Evolutionary conservation across 2,888 invertebrate species (phyloP).

Genomic region (Gastracanthus pulcherrimus): DNA sequence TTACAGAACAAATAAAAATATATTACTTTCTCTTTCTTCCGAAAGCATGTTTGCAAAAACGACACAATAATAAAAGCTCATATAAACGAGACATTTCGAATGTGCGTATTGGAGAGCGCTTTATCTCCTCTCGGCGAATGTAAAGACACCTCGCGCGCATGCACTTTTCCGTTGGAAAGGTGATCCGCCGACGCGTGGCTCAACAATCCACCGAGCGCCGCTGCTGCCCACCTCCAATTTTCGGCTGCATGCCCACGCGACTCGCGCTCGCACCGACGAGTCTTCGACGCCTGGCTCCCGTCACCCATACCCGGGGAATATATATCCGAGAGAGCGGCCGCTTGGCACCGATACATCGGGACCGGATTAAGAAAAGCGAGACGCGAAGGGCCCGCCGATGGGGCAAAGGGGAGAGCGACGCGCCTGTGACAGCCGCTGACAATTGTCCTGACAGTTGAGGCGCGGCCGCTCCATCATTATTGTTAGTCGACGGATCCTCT

Average conservation of each 20-base stretch:
- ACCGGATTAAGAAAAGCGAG: conserved; percentile 46
- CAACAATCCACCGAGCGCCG: not conserved
- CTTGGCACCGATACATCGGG: conserved; percentile 38
- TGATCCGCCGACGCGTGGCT: not conserved
- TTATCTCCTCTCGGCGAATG: not conserved
- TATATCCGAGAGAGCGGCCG: not conserved
- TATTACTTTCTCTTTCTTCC: too few relatives aligned
- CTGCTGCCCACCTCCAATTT: conserved; percentile 17
- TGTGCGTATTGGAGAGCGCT: not conserved
- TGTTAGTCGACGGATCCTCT: not conserved
- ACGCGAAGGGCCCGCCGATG: conserved; percentile 14
- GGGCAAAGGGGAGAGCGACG: not conserved
- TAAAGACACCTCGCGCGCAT: not conserved
- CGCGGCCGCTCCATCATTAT: conserved; percentile 20
- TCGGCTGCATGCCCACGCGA: not conserved
- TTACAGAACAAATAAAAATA: too few relatives aligned
- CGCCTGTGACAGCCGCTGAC: conserved; percentile 43
- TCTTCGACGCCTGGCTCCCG: conserved; percentile 27
- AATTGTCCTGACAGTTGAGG: conserved; percentile 39
- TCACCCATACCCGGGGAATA: not conserved
- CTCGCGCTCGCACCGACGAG: conserved; percentile 2
- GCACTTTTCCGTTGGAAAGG: conserved; percentile 28
- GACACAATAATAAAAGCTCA: not conserved
- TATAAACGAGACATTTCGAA: not conserved
- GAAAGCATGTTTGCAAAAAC: too few relatives aligned